Evolutionary conservation across 1,140 invertebrate species (phyloP).

Genomic region (Solenopsis fugax): DNA sequence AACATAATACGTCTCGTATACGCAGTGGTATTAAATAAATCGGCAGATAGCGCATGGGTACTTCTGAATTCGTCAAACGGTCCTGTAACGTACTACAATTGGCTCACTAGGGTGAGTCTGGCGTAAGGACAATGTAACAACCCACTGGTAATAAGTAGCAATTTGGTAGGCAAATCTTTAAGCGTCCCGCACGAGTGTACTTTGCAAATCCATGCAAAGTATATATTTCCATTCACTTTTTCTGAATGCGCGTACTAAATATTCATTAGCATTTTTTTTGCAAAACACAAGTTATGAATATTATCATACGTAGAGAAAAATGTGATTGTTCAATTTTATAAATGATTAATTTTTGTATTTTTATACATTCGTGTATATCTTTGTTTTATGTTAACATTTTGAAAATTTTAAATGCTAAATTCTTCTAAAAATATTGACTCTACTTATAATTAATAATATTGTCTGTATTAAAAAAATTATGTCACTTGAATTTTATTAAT

Average conservation of each 20-base stretch:
- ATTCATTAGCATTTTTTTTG: background rate
- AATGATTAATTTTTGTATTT: background rate
- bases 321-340: background rate
- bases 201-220: slow-evolving; percentile 17
- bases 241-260: slow-evolving; percentile 10
- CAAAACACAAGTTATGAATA: background rate
- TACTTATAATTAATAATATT: background rate
- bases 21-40: background rate
- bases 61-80: background rate
- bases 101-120: slow-evolving; percentile 17
- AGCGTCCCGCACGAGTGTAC: slow-evolving; percentile 1
- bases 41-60: background rate
- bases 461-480: background rate
- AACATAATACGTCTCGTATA: background rate
- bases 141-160: slow-evolving; percentile 80
- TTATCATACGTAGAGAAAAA: background rate
- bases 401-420: background rate
- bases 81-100: background rate
- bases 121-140: slow-evolving; percentile 74
- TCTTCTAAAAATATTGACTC: background rate
- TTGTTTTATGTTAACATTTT: background rate
- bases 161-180: slow-evolving; percentile 75
- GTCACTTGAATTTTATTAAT: background rate
- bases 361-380: background rate
- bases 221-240: background rate